These are phyloP conservation scores for Pelodiscus sinensis DNA, from an alignment of 2,113 vertebrate genomes.

Conservation along the genomic window DNA sequence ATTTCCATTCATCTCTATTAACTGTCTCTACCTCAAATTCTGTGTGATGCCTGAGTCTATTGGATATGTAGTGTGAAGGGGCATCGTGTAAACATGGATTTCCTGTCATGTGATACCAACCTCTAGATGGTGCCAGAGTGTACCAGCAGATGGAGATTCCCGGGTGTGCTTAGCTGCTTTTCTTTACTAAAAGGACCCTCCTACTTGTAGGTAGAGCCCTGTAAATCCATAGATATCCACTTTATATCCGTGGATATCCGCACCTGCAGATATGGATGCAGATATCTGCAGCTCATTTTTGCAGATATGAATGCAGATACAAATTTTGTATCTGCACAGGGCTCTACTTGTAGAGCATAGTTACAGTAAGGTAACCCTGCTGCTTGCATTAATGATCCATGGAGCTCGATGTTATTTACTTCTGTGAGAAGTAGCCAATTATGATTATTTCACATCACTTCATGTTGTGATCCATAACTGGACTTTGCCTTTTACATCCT, in stretches of 20 bases:
- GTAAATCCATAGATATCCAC: no score
- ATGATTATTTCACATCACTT: not conserved
- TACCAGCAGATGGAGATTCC: not conserved
- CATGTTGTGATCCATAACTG: not conserved
- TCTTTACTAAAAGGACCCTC: not conserved
- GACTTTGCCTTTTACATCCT: not conserved
- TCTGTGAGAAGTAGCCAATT: not conserved
- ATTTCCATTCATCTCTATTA: not conserved
- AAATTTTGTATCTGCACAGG: no score
- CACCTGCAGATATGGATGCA: no score
- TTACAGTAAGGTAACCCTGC: not conserved
- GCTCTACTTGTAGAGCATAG: not conserved
- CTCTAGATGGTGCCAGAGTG: not conserved
- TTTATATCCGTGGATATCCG: no score
- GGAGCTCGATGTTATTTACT: not conserved
- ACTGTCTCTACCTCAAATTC: not conserved
- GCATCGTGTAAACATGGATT: not conserved
- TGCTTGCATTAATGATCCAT: not conserved
- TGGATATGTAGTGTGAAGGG: not conserved
- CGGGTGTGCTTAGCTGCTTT: not conserved
- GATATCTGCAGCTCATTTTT: no score
- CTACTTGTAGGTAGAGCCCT: no score
- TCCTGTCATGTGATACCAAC: rapidly evolving
- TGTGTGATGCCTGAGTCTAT: not conserved
- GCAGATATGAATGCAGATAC: no score